These are phyloP conservation scores for Actinopyga echinites DNA, from an alignment of 53 echinoderm and acorn worm genomes.

Conservation along the genomic window DNA sequence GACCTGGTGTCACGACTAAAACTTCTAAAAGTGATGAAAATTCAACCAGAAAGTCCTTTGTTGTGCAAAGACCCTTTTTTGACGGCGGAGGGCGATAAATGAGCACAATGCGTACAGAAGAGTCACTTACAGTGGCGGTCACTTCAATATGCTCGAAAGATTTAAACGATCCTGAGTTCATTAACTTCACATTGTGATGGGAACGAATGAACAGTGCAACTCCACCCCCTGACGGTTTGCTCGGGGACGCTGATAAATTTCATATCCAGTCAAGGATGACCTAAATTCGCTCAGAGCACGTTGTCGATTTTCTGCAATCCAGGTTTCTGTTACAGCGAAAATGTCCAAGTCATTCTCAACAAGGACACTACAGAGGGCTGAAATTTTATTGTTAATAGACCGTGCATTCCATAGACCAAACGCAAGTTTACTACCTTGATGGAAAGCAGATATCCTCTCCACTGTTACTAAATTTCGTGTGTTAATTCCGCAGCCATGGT, in stretches of 20 bases:
- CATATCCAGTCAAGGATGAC: not conserved
- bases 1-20: not conserved
- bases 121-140: not conserved
- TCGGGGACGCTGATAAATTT: not conserved
- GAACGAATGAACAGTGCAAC: not conserved
- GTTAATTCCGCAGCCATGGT: not conserved
- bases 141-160: not conserved
- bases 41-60: not conserved
- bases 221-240: not conserved
- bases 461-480: not conserved
- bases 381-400: not conserved
- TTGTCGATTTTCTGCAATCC: not conserved
- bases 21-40: not conserved
- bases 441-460: not conserved
- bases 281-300: not conserved
- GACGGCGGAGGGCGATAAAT: slow-evolving; percentile 7
- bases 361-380: not conserved
- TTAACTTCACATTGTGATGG: not conserved
- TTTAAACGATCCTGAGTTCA: slow-evolving; percentile 3
- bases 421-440: not conserved
- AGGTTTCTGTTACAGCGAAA: not conserved
- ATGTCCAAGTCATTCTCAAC: not conserved
- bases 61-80: not conserved
- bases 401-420: not conserved
- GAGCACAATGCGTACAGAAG: not conserved